A percentile compares a stretch with the other conserved stretches of the same genome.
phyloP scores from a whole-genome alignment of 1,140 invertebrate genomes.

The Hesperophylax magnus region DNA sequence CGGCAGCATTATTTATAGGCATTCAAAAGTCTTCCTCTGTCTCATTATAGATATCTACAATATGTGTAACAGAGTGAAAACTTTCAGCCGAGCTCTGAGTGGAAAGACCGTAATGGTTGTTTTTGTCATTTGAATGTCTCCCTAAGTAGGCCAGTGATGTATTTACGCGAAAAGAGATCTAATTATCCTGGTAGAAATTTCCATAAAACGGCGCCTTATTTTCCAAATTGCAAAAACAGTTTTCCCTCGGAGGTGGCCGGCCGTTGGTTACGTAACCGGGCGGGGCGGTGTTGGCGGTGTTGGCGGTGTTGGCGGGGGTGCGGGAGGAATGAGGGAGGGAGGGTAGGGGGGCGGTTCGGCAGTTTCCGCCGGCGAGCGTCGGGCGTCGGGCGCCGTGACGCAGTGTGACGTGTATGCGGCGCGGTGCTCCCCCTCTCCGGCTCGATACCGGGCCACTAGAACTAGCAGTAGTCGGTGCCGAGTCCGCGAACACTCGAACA shows the following conservation, averaged over 20 bases:
- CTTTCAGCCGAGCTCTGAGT: too few relatives aligned
- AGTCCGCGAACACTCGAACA: slow-evolving; percentile 46
- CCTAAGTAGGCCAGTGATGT: neutral
- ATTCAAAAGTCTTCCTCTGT: too few relatives aligned
- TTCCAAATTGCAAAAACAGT: too few relatives aligned
- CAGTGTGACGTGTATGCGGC: slow-evolving; percentile 70
- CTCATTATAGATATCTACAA: too few relatives aligned
- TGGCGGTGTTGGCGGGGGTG: neutral
- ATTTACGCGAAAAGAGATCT: neutral
- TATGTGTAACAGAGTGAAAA: too few relatives aligned
- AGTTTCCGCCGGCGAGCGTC: slow-evolving; percentile 51
- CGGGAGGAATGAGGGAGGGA: too few relatives aligned
- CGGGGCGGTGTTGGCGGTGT: neutral
- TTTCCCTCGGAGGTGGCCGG: slow-evolving; percentile 4
- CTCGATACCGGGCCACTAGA: slow-evolving; percentile 60
- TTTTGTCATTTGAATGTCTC: too few relatives aligned
- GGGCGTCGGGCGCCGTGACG: slow-evolving; percentile 70
- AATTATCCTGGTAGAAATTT: neutral
- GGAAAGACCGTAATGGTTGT: too few relatives aligned
- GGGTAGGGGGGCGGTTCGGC: slow-evolving; percentile 58
- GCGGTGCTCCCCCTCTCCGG: slow-evolving; percentile 61
- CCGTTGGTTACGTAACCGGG: slow-evolving; percentile 40
- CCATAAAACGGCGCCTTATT: slow-evolving; percentile 7
- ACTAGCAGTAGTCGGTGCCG: slow-evolving; percentile 54
- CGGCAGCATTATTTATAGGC: too few relatives aligned